Percentiles rank a stretch among this genome's conserved stretches.
Conservation (phyloP, 2,888 invertebrate species). For the Meandrusa payeni region DNA sequence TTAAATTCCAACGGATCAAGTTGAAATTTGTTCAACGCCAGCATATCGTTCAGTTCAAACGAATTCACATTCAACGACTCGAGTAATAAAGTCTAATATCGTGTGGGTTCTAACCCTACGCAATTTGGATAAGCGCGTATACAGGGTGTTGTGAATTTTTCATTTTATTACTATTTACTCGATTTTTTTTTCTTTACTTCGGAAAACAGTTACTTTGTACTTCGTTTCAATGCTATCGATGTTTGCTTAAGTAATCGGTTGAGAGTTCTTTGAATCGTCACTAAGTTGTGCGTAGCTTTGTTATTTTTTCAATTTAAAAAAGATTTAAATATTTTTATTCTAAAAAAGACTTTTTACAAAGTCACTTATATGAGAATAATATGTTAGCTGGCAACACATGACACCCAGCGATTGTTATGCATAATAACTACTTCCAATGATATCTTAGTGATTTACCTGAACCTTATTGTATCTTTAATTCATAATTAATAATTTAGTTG, state of each 20-base stretch:
- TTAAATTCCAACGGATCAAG: slow-evolving; percentile 11
- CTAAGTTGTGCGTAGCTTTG: too few species aligned
- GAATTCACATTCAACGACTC: slow-evolving; percentile 16
- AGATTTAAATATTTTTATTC: too few species aligned
- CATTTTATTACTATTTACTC: slow-evolving; percentile 31
- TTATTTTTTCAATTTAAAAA: too few species aligned
- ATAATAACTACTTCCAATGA: too few species aligned
- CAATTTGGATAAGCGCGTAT: slow-evolving; percentile 28
- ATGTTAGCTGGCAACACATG: too few species aligned
- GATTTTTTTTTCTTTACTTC: slow-evolving; percentile 22
- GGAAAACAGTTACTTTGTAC: slow-evolving; percentile 21
- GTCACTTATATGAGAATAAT: too few species aligned
- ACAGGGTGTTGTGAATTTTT: slow-evolving; percentile 34
- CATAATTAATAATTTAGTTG: too few species aligned
- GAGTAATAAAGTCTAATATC: slow-evolving; percentile 23
- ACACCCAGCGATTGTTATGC: too few species aligned
- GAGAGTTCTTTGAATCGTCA: not conserved
- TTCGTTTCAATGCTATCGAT: slow-evolving; percentile 1
- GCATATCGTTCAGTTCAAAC: slow-evolving; percentile 9
- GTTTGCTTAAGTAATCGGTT: not conserved
- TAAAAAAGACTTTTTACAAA: too few species aligned
- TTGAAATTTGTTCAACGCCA: slow-evolving; percentile 10
- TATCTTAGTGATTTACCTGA: too few species aligned
- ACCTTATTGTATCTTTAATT: too few species aligned
- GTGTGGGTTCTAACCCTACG: slow-evolving; percentile 15